A percentile compares a stretch with the other conserved stretches of the same genome.
Evolutionary conservation across 2,797 vertebrate species (phyloP).

Genomic region (Clamator glandarius): DNA sequence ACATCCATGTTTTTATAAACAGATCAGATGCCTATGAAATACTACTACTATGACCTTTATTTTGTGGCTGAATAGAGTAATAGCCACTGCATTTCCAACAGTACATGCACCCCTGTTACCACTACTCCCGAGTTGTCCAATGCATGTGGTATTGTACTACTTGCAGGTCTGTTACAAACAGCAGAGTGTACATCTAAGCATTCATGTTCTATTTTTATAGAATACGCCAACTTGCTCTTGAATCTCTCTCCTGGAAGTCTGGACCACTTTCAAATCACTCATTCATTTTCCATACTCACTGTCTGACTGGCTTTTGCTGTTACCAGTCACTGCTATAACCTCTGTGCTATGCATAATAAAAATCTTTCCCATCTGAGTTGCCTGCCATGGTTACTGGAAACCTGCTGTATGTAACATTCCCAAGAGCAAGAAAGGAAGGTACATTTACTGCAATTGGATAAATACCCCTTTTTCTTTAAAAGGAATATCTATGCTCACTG

Average conservation of each 20-base stretch:
- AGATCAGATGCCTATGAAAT: background rate
- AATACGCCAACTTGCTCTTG: background rate
- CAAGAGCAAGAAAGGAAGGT: constrained; percentile 35
- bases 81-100: background rate
- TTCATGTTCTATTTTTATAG: background rate
- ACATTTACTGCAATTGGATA: constrained; percentile 13
- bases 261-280: constrained; percentile 3
- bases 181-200: background rate
- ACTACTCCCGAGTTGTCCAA: background rate
- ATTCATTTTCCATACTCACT: constrained; percentile 8
- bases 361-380: constrained; percentile 58
- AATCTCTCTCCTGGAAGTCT: constrained; percentile 21
- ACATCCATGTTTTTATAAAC: background rate
- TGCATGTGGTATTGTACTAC: background rate
- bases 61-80: background rate
- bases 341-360: constrained; percentile 61
- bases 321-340: constrained; percentile 26
- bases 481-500: background rate
- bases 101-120: fast-evolving
- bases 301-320: constrained; percentile 44
- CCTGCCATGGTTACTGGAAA: constrained; percentile 68
- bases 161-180: background rate
- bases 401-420: constrained; percentile 36
- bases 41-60: background rate
- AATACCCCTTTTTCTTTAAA: constrained; percentile 27